Conservation (phyloP, 30 jellyfish, hydroid and myxozoan species). For the Pelagia noctiluca region DNA sequence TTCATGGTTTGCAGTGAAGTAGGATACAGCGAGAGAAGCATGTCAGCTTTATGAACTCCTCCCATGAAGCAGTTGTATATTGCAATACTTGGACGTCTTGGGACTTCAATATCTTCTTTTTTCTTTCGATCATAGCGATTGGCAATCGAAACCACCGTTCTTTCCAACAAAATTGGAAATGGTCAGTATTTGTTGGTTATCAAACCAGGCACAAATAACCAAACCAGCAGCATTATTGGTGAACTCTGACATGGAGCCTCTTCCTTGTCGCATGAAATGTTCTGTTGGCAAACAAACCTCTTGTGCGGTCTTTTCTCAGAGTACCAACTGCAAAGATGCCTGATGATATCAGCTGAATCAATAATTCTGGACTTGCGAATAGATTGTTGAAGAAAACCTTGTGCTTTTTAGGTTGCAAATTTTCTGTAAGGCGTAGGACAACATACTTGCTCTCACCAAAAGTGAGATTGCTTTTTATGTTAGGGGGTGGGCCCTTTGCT, state of each 20-base stretch:
- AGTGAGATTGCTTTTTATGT: too few relatives aligned
- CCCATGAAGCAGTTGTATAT: slow-evolving; percentile 17
- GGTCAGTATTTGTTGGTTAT: too few relatives aligned
- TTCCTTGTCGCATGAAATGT: slow-evolving; percentile 19
- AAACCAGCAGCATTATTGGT: background rate
- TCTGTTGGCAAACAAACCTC: background rate
- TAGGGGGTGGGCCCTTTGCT: too few relatives aligned
- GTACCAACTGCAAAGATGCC: slow-evolving; percentile 38
- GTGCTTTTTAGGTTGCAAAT: too few relatives aligned
- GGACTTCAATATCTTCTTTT: slow-evolving; percentile 8
- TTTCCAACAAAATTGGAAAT: slow-evolving; percentile 56
- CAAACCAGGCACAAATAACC: too few relatives aligned
- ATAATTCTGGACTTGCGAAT: slow-evolving; percentile 66
- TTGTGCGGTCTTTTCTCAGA: slow-evolving; percentile 46
- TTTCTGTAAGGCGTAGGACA: slow-evolving; percentile 29
- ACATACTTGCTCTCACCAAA: too few relatives aligned
- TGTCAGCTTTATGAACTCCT: too few relatives aligned
- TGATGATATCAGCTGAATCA: slow-evolving; percentile 4
- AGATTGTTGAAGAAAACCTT: slow-evolving; percentile 32
- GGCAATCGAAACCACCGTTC: slow-evolving; percentile 46
- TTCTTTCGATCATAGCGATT: slow-evolving; percentile 42
- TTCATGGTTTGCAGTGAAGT: too few relatives aligned
- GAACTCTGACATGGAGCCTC: slow-evolving; percentile 24
- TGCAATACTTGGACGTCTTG: slow-evolving; percentile 38
- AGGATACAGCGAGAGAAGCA: too few relatives aligned